Evolutionary conservation across 2,888 invertebrate genomes (phyloP), one percentile per base, ranked within the genome.

Genomic region (Heteropelma amictum): DNA sequence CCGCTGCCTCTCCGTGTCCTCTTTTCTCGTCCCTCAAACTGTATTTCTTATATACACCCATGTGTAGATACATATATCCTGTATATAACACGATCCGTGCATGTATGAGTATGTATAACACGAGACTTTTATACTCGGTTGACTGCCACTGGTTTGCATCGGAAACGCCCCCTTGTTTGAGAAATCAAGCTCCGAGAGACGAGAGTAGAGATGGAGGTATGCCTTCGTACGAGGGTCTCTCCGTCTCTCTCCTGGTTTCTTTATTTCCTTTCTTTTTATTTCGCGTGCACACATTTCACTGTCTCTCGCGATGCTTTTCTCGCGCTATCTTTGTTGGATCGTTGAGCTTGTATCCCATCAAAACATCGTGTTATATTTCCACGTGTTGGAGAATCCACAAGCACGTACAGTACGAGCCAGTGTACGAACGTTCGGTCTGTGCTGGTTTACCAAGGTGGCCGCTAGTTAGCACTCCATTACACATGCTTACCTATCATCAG

Each of bases 401-500:
- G 19, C 45, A 47, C 40, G 40, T 38, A 54, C 33, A 23, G 12
- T 19, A 49, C 14, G 17, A 28, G 51, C 23, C 38, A n/a, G 21
- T 30, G 42, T 10, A 38, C 45, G 61, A 21, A 47, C 30, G 33
- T 28, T 23, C 28, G 26, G 63, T 74, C 74, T 80, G 80, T 82
- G 83, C 79, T 82, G 78, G 80, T 82, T 82, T 82, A 68, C 72
- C 82, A 82, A 86, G 83, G 85, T 86, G 85, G 85, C 80, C 84
- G 80, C 83, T 83, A 87, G 87, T 87, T 87, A 87, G 84, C 87
- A 87, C 87, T 85, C 86, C 84, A 87, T 87, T 87, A 87, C 86
- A 86, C 82, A 85, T 84, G 85, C 85, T 87, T 85, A 84, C 85
- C 86, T 85, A 86, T 87, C 87, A 87, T 87, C 87, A 87, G 80